A percentile compares a stretch with the other conserved stretches of the same genome.
Evolutionary conservation across 1,140 invertebrate genomes (phyloP).

Genomic region (Oryctes rhinoceros): DNA sequence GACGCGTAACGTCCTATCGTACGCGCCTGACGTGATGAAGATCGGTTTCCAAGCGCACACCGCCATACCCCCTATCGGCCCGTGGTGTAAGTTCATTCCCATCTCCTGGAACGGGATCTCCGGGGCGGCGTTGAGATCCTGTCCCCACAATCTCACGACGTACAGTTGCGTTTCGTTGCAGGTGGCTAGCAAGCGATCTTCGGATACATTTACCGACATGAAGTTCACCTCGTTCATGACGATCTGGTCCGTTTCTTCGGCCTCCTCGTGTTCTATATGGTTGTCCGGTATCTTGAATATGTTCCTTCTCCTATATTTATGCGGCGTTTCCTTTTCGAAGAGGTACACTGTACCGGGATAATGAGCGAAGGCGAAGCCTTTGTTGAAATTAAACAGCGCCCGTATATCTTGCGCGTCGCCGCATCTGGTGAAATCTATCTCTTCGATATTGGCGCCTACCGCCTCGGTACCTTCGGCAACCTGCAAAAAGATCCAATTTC

Average conservation of each 20-base stretch:
- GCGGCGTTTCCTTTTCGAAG: conserved; percentile 71
- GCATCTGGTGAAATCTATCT: conserved; percentile 33
- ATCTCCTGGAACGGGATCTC: conserved; percentile 65
- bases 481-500: background rate
- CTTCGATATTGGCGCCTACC: background rate
- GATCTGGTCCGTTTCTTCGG: conserved; percentile 44
- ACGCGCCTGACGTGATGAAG: conserved; percentile 81
- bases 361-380: conserved; percentile 71
- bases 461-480: background rate
- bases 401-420: conserved; percentile 59
- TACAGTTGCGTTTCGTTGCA: conserved; percentile 73
- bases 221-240: conserved; percentile 62
- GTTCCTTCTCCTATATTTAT: conserved; percentile 68
- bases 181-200: conserved; percentile 68
- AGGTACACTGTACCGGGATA: conserved; percentile 69
- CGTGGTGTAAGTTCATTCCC: conserved; percentile 81
- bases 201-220: conserved; percentile 66
- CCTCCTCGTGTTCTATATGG: conserved; percentile 53
- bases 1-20: conserved; percentile 82
- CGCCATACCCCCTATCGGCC: conserved; percentile 78
- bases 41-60: conserved; percentile 89
- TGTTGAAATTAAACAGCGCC: conserved; percentile 64
- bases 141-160: conserved; percentile 66
- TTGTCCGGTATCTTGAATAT: conserved; percentile 67
- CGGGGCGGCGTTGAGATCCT: conserved; percentile 57